These are phyloP conservation scores for Sternarchorhynchus goeldii DNA, from an alignment of 2,797 vertebrate genomes.

Conservation along the genomic window DNA sequence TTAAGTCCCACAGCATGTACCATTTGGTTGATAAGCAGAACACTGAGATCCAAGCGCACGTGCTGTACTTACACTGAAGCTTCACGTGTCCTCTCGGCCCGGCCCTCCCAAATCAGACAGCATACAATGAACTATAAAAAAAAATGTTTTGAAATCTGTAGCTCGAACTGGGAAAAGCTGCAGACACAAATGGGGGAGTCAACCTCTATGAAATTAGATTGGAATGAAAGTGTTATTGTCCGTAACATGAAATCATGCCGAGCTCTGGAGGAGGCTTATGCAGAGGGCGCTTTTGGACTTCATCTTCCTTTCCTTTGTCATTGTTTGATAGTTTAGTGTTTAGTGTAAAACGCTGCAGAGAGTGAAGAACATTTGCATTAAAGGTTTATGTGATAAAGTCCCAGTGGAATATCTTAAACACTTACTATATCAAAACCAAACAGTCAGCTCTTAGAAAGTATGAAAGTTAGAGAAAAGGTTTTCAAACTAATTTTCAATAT, in stretches of 20 bases:
- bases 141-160: constrained; percentile 30
- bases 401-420: constrained; percentile 33
- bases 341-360: constrained; percentile 27
- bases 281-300: constrained; percentile 35
- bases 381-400: constrained; percentile 36
- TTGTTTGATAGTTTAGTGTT: constrained; percentile 18
- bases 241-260: constrained; percentile 55
- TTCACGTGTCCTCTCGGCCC: too few relatives aligned
- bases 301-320: constrained; percentile 3
- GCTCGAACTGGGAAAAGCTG: constrained; percentile 34
- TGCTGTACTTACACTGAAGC: too few relatives aligned
- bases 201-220: constrained; percentile 57
- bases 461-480: background rate
- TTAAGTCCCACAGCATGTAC: too few relatives aligned
- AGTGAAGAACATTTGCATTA: constrained; percentile 41
- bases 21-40: too few relatives aligned
- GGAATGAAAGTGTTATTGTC: constrained; percentile 57
- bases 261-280: constrained; percentile 52
- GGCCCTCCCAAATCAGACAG: too few relatives aligned
- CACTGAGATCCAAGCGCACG: too few relatives aligned
- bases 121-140: background rate
- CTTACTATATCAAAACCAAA: background rate
- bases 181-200: constrained; percentile 52
- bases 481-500: background rate
- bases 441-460: background rate